Percentiles rank a stretch among this genome's conserved stretches.
These are phyloP conservation scores for Hassar affinis DNA, from an alignment of 2,113 vertebrate genomes.

Conservation along the genomic window DNA sequence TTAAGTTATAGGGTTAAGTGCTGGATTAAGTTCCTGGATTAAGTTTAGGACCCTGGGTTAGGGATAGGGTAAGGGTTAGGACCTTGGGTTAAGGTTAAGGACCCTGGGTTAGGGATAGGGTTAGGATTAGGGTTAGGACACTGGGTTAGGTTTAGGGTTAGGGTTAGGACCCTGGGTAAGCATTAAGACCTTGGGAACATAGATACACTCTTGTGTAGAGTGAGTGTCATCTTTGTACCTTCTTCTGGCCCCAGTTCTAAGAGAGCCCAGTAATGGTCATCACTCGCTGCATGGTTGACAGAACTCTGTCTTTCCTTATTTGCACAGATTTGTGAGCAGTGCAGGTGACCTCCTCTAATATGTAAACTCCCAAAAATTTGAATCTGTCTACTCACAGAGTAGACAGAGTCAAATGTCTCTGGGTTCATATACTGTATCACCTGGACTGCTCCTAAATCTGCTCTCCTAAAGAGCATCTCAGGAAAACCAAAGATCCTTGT, in stretches of 20 bases:
- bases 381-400: neutral
- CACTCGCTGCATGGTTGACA: neutral
- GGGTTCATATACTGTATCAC: neutral
- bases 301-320: neutral
- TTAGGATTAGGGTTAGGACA: no score
- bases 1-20: no score
- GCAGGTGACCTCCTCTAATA: neutral
- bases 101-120: no score
- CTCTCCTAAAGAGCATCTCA: neutral
- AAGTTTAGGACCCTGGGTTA: no score
- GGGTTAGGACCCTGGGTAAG: no score
- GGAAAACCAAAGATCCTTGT: neutral
- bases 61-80: no score
- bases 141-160: no score
- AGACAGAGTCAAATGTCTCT: neutral
- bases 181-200: no score
- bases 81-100: no score
- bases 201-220: no score
- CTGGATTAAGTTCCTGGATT: no score
- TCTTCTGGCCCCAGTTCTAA: neutral
- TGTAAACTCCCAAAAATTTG: neutral
- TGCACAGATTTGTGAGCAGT: neutral
- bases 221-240: neutral
- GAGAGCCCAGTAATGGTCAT: neutral
- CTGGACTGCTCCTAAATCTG: neutral